Base-by-base conservation (phyloP, 2,797 vertebrate genomes). In the Galago senegalensis region DNA sequence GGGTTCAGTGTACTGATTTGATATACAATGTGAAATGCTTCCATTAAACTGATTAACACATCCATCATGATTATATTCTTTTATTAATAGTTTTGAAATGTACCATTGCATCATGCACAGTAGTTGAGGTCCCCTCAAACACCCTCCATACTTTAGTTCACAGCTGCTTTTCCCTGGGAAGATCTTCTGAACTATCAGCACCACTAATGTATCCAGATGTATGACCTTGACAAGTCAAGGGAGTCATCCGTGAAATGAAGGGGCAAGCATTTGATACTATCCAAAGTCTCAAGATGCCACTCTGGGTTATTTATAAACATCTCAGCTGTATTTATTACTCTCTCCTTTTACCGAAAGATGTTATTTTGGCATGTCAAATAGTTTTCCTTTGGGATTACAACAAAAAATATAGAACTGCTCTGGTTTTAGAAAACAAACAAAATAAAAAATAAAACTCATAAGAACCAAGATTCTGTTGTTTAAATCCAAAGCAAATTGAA, bases 341-440 rank as follows among this genome's bases (percentile, higher is more conserved):
- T 60, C 1, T 60, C 1, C 5, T 7, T 87, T 92, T 82, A 83
- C 53, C 70, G 92, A 23, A 75, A 79, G 53, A 18, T 70, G 31
- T 88, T n/a, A 79, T 85, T 90, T 87, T 65, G 67, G 29, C 49
- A 65, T 77, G 20, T 92, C 56, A 88, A 83, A 72, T 91, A 90
- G 34, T 85, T 88, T 92, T 72, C 23, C 65, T 89, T 93, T 87
- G 34, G 93, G 63, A 87, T 89, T 56, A 58, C 25, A 86, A 46
- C 4, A 76, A 65, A 58, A 93, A 95, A 3, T 40, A 34, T 18
- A 75, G 23, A 72, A 53, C 29, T 43, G 0, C 7, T 89, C 12
- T 93, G 29, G 31, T 82, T 10, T 92, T 89, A 8, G 67, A 93
- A 37, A 73, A 40, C 76, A 97, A 96, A 97, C 83, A 95, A 37